phyloP scores from a whole-genome alignment of 2,113 vertebrate genomes.

The Talpa occidentalis region DNA sequence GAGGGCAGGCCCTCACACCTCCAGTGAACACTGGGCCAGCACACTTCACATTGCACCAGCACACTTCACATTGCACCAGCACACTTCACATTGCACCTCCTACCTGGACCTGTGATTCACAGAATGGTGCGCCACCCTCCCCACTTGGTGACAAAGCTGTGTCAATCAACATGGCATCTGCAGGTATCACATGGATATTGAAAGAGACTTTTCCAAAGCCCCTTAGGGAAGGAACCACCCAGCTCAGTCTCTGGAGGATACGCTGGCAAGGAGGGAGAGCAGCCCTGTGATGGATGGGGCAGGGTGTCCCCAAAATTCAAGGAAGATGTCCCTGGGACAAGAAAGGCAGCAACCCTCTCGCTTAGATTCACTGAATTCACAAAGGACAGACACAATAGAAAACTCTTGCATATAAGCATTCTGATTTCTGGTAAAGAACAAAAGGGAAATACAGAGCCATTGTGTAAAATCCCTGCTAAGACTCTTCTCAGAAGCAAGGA shows the following conservation, averaged over 20 bases:
- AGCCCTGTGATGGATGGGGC: background rate
- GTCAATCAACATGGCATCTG: background rate
- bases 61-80: background rate
- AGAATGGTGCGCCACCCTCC: background rate
- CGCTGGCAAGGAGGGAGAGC: background rate
- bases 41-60: background rate
- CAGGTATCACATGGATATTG: background rate
- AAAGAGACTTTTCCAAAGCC: conserved; percentile 22
- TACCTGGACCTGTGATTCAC: background rate
- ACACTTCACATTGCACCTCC: background rate
- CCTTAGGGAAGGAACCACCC: background rate
- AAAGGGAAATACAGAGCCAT: background rate
- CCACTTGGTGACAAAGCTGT: background rate
- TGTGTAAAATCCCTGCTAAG: background rate
- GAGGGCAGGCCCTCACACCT: background rate
- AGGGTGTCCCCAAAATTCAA: background rate
- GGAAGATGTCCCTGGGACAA: background rate
- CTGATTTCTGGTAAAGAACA: background rate
- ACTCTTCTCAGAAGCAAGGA: background rate
- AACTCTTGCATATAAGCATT: conserved; percentile 30
- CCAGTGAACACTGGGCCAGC: background rate
- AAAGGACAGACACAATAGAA: background rate
- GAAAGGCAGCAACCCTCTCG: background rate
- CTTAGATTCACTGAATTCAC: background rate
- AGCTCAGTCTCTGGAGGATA: background rate